Percentiles rank a stretch among this genome's conserved stretches.
Conservation (phyloP, 2,113 vertebrate species). For the Pomatorhinus ruficollis region DNA sequence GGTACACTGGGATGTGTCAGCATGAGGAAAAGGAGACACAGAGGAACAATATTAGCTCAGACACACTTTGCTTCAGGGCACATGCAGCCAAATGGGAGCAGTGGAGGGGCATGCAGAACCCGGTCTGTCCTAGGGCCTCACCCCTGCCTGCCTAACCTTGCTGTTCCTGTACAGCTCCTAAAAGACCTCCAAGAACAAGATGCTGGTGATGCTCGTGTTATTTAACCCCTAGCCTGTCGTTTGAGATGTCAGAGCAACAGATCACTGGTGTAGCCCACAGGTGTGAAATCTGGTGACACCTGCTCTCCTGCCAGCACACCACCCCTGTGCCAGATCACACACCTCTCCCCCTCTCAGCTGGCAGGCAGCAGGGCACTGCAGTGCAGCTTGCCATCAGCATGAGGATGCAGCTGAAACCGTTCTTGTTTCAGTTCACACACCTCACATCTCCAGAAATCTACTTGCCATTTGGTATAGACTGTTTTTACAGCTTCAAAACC, state of each 20-base stretch:
- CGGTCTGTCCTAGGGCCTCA: not conserved
- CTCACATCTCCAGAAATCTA: not conserved
- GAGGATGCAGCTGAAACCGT: not conserved
- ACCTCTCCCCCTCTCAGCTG: not conserved
- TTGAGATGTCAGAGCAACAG: not conserved
- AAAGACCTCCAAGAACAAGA: not conserved
- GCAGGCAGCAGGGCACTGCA: not conserved
- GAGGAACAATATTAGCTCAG: not conserved
- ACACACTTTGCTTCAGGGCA: not conserved
- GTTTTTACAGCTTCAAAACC: not conserved
- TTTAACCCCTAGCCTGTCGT: not conserved
- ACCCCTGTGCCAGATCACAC: not conserved
- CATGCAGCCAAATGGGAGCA: not conserved
- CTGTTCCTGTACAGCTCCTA: not conserved
- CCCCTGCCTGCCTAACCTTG: accelerated
- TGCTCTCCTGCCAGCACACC: not conserved
- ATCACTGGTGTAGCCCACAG: not conserved
- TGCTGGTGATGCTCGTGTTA: accelerated
- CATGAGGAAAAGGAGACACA: not conserved
- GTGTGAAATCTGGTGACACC: not conserved
- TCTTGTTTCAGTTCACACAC: not conserved
- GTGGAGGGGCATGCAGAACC: not conserved
- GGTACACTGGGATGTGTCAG: not conserved
- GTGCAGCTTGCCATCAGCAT: not conserved
- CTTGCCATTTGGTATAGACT: not conserved